Evolutionary conservation across 2,888 invertebrate genomes (phyloP).

Genomic region (Zygothrica quintamaculata): DNA sequence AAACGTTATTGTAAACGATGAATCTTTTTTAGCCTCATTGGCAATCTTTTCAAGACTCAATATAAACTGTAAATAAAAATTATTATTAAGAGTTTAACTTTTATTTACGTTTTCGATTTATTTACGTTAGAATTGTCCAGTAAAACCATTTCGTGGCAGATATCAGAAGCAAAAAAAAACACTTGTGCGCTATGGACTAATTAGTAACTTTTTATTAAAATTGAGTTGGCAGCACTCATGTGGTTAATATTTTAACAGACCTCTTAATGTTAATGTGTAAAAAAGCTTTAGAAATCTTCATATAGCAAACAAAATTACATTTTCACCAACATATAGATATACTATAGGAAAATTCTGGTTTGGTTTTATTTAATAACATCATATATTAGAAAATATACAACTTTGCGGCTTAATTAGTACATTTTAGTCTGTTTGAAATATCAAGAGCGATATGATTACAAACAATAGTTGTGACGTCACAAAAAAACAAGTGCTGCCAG

Average conservation of each 20-base stretch:
- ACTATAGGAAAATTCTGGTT: no score
- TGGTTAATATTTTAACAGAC: no score
- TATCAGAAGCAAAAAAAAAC: constrained; percentile 29
- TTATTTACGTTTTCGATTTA: constrained; percentile 39
- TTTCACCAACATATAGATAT: no score
- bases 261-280: no score
- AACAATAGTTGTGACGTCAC: constrained; percentile 43
- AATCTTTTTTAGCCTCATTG: constrained; percentile 91
- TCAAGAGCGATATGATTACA: constrained; percentile 22
- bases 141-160: constrained; percentile 83
- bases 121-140: constrained; percentile 84
- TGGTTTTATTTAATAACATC: no score
- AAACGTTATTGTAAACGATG: constrained; percentile 94
- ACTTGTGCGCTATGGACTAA: constrained; percentile 13
- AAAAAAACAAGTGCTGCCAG: constrained; percentile 38
- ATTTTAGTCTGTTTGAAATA: background rate
- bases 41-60: constrained; percentile 87
- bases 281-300: no score
- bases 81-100: no score
- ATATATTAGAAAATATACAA: no score
- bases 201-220: constrained; percentile 25
- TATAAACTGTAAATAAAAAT: constrained; percentile 77
- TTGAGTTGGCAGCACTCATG: constrained; percentile 6
- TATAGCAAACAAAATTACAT: no score
- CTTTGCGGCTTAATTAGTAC: no score